Conservation (phyloP, 2,888 invertebrate genomes). For the Onthophagus sagittarius region DNA sequence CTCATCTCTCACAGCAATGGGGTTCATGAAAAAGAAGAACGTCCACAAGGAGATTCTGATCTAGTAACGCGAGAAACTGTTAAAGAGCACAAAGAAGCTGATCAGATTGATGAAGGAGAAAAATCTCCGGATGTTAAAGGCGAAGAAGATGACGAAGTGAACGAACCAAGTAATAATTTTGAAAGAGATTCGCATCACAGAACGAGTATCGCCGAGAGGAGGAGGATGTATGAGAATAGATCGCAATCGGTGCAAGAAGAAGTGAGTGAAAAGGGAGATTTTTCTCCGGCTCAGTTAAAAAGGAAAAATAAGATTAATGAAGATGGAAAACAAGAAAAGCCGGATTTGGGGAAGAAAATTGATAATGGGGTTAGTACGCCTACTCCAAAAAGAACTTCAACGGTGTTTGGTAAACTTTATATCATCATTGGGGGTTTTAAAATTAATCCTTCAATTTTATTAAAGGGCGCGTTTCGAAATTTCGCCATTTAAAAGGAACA, state of each 20-base stretch:
- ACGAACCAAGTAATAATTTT: conserved; percentile 54
- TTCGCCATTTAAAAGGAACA: conserved; percentile 87
- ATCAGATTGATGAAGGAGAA: conserved; percentile 24
- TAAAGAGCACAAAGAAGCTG: conserved; percentile 17
- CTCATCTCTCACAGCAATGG: conserved; percentile 53
- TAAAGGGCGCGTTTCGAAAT: conserved; percentile 81
- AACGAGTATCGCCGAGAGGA: conserved; percentile 71
- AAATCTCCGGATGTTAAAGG: conserved; percentile 16
- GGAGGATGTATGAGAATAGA: conserved; percentile 72
- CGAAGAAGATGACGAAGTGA: conserved; percentile 43
- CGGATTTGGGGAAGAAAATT: conserved; percentile 47
- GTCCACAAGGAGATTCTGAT: not conserved
- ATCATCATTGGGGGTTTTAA: not conserved
- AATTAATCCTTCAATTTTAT: not conserved
- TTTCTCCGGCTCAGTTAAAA: conserved; percentile 68
- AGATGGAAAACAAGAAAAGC: conserved; percentile 49
- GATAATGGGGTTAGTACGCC: conserved; percentile 50
- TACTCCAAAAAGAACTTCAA: conserved; percentile 78
- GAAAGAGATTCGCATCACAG: conserved; percentile 61
- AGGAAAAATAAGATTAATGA: conserved; percentile 28
- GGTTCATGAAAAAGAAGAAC: conserved; percentile 24
- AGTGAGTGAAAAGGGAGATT: conserved; percentile 56
- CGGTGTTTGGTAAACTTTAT: conserved; percentile 67
- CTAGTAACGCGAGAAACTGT: not conserved
- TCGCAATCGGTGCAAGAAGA: conserved; percentile 63